phyloP scores from a whole-genome alignment of 2,888 invertebrate genomes.

The Sphecodes monilicornis region DNA sequence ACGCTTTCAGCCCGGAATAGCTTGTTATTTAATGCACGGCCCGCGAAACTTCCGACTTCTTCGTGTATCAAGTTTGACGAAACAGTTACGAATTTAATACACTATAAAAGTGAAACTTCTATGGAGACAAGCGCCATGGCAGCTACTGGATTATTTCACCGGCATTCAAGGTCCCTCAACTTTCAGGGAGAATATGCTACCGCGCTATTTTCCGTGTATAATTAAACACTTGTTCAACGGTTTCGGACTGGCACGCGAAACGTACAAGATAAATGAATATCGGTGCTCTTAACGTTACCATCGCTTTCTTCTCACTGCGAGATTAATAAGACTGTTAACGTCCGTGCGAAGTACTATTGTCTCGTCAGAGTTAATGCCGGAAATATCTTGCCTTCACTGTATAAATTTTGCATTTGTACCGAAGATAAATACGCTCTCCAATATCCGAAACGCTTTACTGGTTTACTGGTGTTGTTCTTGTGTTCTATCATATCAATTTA shows the following conservation, averaged over 20 bases:
- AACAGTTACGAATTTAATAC: constrained; percentile 51
- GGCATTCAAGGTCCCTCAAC: not conserved
- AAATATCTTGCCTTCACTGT: not conserved
- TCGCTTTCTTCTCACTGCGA: not conserved
- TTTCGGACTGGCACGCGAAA: not conserved
- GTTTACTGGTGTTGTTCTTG: no score
- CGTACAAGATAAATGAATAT: not conserved
- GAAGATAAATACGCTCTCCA: not conserved
- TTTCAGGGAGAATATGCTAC: not conserved
- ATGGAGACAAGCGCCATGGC: constrained; percentile 7
- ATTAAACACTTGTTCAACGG: not conserved
- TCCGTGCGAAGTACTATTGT: not conserved
- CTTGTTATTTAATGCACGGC: constrained; percentile 48
- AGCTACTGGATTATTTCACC: not conserved
- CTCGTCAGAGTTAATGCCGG: not conserved
- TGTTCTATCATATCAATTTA: not conserved
- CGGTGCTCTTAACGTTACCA: not conserved
- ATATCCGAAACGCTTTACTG: not conserved
- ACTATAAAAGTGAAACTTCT: constrained; percentile 41
- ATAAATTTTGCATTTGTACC: not conserved
- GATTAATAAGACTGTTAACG: not conserved
- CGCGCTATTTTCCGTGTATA: not conserved
- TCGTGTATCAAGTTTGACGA: constrained; percentile 51
- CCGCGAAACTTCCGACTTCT: constrained; percentile 41
- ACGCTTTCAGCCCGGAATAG: constrained; percentile 25